Evolutionary conservation across 2,888 invertebrate genomes (phyloP).

Genomic region (Sminthurinus aureus): DNA sequence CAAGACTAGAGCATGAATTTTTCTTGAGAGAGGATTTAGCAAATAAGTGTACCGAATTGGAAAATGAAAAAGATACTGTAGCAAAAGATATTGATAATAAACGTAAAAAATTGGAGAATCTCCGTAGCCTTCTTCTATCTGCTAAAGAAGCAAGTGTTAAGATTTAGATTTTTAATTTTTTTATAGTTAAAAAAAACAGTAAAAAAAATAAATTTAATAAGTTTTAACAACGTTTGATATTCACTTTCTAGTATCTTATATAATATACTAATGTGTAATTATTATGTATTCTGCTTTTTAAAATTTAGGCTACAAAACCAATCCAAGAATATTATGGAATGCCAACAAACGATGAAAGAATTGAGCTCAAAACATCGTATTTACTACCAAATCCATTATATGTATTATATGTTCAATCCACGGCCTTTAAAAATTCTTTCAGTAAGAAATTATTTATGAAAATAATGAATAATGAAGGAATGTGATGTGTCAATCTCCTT

Average conservation of each 20-base stretch:
- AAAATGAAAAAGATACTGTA: slow-evolving; percentile 79
- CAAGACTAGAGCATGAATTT: slow-evolving; percentile 90
- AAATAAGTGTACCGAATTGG: slow-evolving; percentile 76
- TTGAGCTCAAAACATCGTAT: too few species aligned
- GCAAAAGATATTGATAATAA: slow-evolving; percentile 78
- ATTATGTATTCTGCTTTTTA: slow-evolving; percentile 30
- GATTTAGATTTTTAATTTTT: background rate
- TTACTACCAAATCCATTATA: too few species aligned
- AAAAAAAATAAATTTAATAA: too few species aligned
- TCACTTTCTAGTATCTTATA: background rate
- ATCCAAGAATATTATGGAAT: slow-evolving; percentile 87
- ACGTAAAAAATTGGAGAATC: slow-evolving; percentile 78
- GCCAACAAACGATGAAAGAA: slow-evolving; percentile 9
- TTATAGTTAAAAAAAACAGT: background rate
- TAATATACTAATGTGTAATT: background rate
- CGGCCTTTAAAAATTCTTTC: too few species aligned
- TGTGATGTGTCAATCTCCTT: slow-evolving; percentile 80
- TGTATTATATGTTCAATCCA: too few species aligned
- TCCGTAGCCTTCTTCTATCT: slow-evolving; percentile 78
- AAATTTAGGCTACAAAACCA: slow-evolving; percentile 79
- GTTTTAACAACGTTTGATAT: background rate
- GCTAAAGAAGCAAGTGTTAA: slow-evolving; percentile 69
- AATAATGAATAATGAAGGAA: too few species aligned
- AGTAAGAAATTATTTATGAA: too few species aligned
- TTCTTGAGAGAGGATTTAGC: slow-evolving; percentile 85